Conservation (phyloP, 2,113 vertebrate species). For the Salvelinus fontinalis region DNA sequence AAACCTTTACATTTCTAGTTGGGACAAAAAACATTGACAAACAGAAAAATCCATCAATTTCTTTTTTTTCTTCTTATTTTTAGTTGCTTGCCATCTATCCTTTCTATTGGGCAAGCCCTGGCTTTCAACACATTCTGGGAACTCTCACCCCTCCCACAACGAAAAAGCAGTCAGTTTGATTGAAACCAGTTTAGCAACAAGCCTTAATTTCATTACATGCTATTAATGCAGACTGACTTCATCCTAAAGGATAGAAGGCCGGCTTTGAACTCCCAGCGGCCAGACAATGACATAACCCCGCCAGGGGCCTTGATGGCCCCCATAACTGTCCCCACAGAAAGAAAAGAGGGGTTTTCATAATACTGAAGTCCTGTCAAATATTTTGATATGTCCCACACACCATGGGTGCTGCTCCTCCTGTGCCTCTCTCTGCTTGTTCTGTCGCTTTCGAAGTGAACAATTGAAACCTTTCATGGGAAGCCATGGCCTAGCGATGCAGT, state of each 20-base stretch:
- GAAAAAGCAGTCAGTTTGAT: constrained; percentile 81
- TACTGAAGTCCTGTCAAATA: constrained; percentile 98
- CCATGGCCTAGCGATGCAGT: constrained; percentile 74
- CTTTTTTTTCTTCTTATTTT: too few species aligned
- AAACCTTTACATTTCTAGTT: too few species aligned
- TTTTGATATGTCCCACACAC: constrained; percentile 98
- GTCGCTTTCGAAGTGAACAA: constrained; percentile 83
- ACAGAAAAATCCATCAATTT: too few species aligned
- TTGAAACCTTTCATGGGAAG: constrained; percentile 95
- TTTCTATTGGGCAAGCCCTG: not conserved
- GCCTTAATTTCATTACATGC: constrained; percentile 92
- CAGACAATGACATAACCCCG: constrained; percentile 91
- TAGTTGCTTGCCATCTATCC: too few species aligned
- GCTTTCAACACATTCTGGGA: constrained; percentile 8
- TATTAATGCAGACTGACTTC: constrained; percentile 91
- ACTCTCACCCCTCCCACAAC: not conserved
- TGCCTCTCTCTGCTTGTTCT: constrained; percentile 67
- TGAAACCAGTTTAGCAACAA: constrained; percentile 93
- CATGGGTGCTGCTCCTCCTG: constrained; percentile 94
- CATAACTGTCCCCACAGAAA: constrained; percentile 84
- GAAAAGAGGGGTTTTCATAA: constrained; percentile 84
- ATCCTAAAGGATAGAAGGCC: constrained; percentile 79
- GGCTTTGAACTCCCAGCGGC: constrained; percentile 88
- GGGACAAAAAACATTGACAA: too few species aligned
- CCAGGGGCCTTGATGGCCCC: constrained; percentile 81